phyloP scores from a whole-genome alignment of 2,888 invertebrate species.

The Aethes cnicana region DNA sequence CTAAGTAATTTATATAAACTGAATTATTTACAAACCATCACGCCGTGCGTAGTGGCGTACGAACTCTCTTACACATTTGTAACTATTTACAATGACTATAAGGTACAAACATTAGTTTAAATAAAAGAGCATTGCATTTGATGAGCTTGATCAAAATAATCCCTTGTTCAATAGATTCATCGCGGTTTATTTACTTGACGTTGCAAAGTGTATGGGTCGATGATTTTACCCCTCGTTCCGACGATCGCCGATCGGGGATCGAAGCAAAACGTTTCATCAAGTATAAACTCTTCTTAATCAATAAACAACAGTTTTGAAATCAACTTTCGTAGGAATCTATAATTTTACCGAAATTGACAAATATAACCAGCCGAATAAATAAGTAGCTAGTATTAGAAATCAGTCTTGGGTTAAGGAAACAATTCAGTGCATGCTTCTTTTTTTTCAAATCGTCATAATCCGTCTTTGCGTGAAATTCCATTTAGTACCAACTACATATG shows the following conservation, averaged over 20 bases:
- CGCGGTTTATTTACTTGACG: constrained; percentile 32
- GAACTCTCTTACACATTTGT: constrained; percentile 68
- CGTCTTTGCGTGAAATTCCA: constrained; percentile 39
- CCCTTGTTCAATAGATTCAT: constrained; percentile 67
- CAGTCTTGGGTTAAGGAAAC: constrained; percentile 76
- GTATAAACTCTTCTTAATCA: constrained; percentile 21
- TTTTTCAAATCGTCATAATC: constrained; percentile 50
- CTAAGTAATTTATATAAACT: constrained; percentile 69
- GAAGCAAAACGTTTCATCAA: constrained; percentile 2
- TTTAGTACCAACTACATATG: constrained; percentile 14
- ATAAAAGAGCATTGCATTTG: constrained; percentile 78
- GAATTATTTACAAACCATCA: constrained; percentile 78
- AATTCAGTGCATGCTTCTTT: constrained; percentile 45
- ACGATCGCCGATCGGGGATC: too few species aligned
- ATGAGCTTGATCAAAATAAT: constrained; percentile 77
- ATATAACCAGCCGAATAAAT: constrained; percentile 49
- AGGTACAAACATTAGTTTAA: constrained; percentile 64
- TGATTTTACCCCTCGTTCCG: constrained; percentile 6
- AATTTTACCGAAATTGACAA: constrained; percentile 21
- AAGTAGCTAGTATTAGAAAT: constrained; percentile 62
- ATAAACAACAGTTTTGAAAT: constrained; percentile 20
- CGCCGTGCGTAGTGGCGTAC: constrained; percentile 62
- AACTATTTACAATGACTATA: constrained; percentile 81
- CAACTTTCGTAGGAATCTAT: constrained; percentile 12
- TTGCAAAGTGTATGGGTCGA: constrained; percentile 2